Base-by-base conservation (phyloP, 2,113 vertebrate species). In the Erinaceus europaeus region DNA sequence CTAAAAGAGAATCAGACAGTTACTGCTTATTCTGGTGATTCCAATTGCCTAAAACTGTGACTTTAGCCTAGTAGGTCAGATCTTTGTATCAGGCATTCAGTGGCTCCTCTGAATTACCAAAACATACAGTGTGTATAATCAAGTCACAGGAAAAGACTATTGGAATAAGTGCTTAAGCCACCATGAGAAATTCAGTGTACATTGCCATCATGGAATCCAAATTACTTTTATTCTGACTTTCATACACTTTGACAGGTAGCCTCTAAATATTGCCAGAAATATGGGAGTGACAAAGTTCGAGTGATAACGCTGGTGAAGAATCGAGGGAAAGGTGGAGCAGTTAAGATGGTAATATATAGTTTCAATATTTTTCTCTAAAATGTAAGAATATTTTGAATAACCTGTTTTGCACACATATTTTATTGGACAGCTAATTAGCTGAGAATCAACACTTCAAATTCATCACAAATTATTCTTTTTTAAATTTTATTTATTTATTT, bases 271-370 rank as follows among this genome's bases (percentile, higher is more conserved):
- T 97, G 96, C 57, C 97, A 96, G 95, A 98, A 97, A 94, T 98
- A 98, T 6, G 98, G 98, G 74, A 97, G 97, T 50, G 97, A 99
- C 92, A 99, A 99, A 97, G 98, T 99, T 36, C 97, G 98, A 61
- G 98, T 99, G 53, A 95, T 99, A 94, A 98, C 98, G 0, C 96
- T 98, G 89, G 96, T 97, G 96, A 97, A 97, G 97, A 99, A 99
- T 96, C 97, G 97, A 78, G 99, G 99, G 38, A 99, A 99, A 97
- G 99, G 99, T 4, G 99, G 98, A 74, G 99, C 99, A 36, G 97
- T 99, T 72, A 97, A 96, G 82, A 99, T 98, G 99, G 99, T 99
- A 97, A 96, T 84, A 44, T 36, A 71, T 59, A 25, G 62, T 96
- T 95, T 94, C 52, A 46, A 2, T n/a, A 44, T 64, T 86, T 84